phyloP scores from a whole-genome alignment of 1,140 invertebrate genomes.

The Glomeris maerens region DNA sequence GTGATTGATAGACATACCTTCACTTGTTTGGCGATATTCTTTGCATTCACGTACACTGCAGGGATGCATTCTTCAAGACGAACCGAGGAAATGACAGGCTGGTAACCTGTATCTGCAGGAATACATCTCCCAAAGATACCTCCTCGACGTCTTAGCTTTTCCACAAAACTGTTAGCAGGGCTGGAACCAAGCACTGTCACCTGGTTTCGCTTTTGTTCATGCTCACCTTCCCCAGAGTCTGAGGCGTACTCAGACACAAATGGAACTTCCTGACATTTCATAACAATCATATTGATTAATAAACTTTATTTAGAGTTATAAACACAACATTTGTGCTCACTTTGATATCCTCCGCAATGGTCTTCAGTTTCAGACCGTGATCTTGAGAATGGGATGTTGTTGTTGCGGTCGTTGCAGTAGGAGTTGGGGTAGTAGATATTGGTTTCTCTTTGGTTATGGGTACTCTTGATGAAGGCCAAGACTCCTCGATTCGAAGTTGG shows the following conservation, averaged over 20 bases:
- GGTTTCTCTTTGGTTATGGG: conserved; percentile 26
- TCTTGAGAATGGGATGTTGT: conserved; percentile 28
- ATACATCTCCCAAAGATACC: conserved; percentile 20
- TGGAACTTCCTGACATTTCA: too few relatives aligned
- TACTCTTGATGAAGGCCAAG: conserved; percentile 37
- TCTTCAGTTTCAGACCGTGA: conserved; percentile 24
- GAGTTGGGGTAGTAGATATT: conserved; percentile 11
- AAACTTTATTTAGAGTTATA: too few relatives aligned
- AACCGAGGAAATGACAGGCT: conserved; percentile 22
- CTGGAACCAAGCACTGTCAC: too few relatives aligned
- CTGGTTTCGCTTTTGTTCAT: too few relatives aligned
- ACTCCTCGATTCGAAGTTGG: conserved; percentile 50
- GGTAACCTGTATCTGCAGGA: conserved; percentile 22
- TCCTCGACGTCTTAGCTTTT: too few relatives aligned
- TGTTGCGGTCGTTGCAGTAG: conserved; percentile 14
- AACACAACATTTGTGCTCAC: too few relatives aligned
- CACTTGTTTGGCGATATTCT: conserved; percentile 41
- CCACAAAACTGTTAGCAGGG: too few relatives aligned
- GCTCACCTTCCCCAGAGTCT: too few relatives aligned
- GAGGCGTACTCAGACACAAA: too few relatives aligned
- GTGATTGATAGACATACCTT: conserved; percentile 32
- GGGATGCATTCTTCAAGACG: conserved; percentile 37
- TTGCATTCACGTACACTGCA: conserved; percentile 38
- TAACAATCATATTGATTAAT: too few relatives aligned
- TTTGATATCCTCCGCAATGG: conserved; percentile 18